A percentile compares a stretch with the other conserved stretches of the same genome.
Conservation (phyloP, 1,140 invertebrate species). For the Magallana gigas region DNA sequence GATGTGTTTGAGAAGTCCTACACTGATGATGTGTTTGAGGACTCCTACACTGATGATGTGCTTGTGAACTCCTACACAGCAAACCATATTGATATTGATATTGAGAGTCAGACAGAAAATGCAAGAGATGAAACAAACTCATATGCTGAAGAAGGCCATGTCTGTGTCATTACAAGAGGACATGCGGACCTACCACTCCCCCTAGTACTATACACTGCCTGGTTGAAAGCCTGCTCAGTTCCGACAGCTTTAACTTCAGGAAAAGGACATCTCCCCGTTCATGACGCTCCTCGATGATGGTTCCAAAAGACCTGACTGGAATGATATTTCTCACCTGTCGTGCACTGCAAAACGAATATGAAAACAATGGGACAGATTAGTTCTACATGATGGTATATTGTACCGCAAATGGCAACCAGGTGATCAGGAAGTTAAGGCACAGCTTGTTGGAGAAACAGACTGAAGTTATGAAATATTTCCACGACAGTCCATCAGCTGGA, state of each 20-base stretch:
- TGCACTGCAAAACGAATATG: conserved; percentile 50
- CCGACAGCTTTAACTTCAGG: conserved; percentile 40
- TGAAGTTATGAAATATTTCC: conserved; percentile 41
- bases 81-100: no score
- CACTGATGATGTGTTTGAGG: no score
- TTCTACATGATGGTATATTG: conserved; percentile 45
- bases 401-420: conserved; percentile 32
- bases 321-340: conserved; percentile 12
- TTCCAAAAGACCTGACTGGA: conserved; percentile 43
- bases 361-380: conserved; percentile 56
- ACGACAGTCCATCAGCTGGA: conserved; percentile 54
- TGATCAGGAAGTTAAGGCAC: neutral
- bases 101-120: no score
- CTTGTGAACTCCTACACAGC: no score
- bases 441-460: conserved; percentile 7
- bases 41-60: no score
- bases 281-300: neutral
- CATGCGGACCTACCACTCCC: neutral
- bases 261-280: conserved; percentile 20
- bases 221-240: conserved; percentile 8
- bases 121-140: no score
- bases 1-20: no score
- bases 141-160: no score
- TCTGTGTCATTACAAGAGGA: conserved; percentile 51
- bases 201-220: neutral